Percentiles rank a stretch among this genome's conserved stretches.
Evolutionary conservation across 2,888 invertebrate genomes (phyloP).

Genomic region (Stenichneumon culpator): DNA sequence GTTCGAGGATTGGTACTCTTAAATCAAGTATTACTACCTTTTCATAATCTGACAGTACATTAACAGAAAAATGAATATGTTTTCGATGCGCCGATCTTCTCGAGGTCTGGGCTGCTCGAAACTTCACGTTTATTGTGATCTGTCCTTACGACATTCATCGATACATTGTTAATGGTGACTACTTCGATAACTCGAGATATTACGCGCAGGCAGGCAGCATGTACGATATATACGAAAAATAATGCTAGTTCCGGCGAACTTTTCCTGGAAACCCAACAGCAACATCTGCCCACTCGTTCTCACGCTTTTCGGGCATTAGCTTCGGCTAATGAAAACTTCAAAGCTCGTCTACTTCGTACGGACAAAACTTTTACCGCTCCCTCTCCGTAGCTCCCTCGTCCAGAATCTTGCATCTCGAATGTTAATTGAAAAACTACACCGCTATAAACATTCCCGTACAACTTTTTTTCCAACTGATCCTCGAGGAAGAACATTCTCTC

Average conservation of each 20-base stretch:
- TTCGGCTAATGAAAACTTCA: conserved; percentile 10
- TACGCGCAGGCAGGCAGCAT: background rate
- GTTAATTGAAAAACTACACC: background rate
- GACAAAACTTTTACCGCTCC: background rate
- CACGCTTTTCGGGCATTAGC: background rate
- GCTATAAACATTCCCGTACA: background rate
- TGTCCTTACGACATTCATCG: background rate
- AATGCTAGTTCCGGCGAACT: background rate
- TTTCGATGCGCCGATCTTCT: too few species aligned
- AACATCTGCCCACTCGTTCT: background rate
- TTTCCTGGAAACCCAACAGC: background rate
- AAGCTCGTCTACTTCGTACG: background rate
- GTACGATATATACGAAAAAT: background rate
- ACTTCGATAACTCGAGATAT: conserved; percentile 1
- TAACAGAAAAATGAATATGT: too few species aligned
- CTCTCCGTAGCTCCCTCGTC: background rate
- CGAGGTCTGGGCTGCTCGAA: too few species aligned
- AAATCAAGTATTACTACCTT: conserved; percentile 1
- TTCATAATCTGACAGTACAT: background rate
- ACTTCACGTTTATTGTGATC: background rate
- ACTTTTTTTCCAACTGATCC: background rate
- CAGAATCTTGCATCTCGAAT: background rate
- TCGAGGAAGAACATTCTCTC: background rate
- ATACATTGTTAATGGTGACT: background rate
- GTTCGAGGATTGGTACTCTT: background rate